Conservation (phyloP, 1,140 invertebrate genomes). For the Mizuhopecten yessoensis region DNA sequence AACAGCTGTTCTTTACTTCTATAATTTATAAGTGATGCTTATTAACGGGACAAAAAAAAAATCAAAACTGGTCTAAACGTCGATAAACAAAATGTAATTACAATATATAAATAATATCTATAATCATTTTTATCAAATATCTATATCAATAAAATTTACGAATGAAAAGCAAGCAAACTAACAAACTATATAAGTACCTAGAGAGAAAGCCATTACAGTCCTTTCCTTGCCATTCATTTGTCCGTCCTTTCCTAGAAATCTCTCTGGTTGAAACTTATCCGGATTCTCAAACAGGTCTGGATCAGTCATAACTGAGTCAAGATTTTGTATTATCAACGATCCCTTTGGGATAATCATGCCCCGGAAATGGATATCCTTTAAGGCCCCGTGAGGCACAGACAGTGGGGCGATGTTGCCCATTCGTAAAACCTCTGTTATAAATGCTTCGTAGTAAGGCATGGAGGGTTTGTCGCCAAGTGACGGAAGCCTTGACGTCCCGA, state of each 20-base stretch:
- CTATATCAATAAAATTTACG: too few relatives aligned
- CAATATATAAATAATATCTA: too few relatives aligned
- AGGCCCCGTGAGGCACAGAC: conserved; percentile 72
- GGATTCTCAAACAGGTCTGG: conserved; percentile 87
- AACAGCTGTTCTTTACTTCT: too few relatives aligned
- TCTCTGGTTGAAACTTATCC: conserved; percentile 88
- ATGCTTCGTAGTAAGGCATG: conserved; percentile 65
- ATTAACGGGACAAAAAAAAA: too few relatives aligned
- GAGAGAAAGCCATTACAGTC: conserved; percentile 61
- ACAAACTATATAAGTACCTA: conserved; percentile 49
- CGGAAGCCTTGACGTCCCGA: conserved; percentile 52
- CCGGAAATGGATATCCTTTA: conserved; percentile 70
- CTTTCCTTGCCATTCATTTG: conserved; percentile 55
- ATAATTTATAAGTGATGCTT: too few relatives aligned
- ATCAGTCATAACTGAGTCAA: conserved; percentile 76
- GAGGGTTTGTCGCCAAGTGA: conserved; percentile 57
- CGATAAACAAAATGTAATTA: too few relatives aligned
- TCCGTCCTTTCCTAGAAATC: conserved; percentile 82
- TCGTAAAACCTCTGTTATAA: conserved; percentile 65
- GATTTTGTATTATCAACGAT: conserved; percentile 74
- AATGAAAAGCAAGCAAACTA: too few relatives aligned
- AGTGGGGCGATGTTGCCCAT: conserved; percentile 69
- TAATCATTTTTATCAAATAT: too few relatives aligned
- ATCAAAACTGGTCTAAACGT: too few relatives aligned
- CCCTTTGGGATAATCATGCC: conserved; percentile 79